Percentiles rank a stretch among this genome's conserved stretches.
Evolutionary conservation across 2,797 vertebrate genomes (phyloP).

Genomic region (Thaleichthys pacificus): DNA sequence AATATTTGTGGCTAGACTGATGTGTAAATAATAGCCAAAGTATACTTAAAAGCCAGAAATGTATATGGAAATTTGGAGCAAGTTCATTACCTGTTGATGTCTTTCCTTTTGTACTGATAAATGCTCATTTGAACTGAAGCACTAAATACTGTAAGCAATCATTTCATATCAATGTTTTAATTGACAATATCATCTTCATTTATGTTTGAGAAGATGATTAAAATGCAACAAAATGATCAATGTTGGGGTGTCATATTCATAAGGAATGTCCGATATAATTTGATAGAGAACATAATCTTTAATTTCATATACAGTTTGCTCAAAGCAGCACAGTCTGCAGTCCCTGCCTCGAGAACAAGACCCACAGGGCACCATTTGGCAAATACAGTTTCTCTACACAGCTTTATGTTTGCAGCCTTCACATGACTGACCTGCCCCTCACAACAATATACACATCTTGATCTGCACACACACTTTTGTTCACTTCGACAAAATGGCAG

Average conservation of each 20-base stretch:
- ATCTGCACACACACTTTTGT: constrained; percentile 52
- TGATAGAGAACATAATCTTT: constrained; percentile 79
- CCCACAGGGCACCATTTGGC: constrained; percentile 78
- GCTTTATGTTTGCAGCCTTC: constrained; percentile 72
- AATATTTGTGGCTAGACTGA: neutral
- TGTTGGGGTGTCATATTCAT: neutral
- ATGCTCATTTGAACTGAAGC: neutral
- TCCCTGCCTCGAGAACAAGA: constrained; percentile 62
- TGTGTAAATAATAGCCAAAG: neutral
- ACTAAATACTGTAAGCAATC: neutral
- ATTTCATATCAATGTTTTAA: neutral
- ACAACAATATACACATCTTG: constrained; percentile 65
- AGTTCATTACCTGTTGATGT: neutral
- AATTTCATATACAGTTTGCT: constrained; percentile 76
- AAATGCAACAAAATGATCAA: neutral
- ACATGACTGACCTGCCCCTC: constrained; percentile 77
- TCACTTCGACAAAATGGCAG: constrained; percentile 61
- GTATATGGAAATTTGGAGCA: no score
- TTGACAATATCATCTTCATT: neutral
- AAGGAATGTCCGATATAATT: constrained; percentile 7
- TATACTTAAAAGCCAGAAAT: neutral
- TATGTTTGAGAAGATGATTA: neutral
- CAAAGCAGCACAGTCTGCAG: constrained; percentile 79
- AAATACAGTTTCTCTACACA: constrained; percentile 79
- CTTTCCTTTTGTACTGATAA: neutral